Conservation (phyloP, 2,888 invertebrate genomes). For the Zelleria hepariella region DNA sequence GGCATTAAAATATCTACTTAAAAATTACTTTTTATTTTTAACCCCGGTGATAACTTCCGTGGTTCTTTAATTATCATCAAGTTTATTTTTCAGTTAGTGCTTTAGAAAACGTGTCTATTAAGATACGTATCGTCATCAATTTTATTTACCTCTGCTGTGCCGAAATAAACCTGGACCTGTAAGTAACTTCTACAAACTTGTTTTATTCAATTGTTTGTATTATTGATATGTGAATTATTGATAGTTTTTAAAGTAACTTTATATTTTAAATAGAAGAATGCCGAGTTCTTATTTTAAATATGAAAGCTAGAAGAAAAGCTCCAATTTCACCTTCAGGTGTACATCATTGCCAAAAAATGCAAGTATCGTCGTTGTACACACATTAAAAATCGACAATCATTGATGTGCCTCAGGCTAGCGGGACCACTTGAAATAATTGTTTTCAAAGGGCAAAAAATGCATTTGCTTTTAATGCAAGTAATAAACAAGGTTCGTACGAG, state of each 20-base stretch:
- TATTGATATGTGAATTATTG: too few relatives aligned
- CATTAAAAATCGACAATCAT: slow-evolving; percentile 46
- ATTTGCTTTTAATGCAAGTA: neutral
- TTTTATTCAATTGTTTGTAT: too few relatives aligned
- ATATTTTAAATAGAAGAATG: too few relatives aligned
- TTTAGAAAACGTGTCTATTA: too few relatives aligned
- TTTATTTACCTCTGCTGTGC: too few relatives aligned
- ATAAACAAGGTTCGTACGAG: slow-evolving; percentile 37
- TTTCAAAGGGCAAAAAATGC: neutral
- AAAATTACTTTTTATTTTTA: neutral
- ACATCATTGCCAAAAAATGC: slow-evolving; percentile 53
- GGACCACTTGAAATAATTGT: slow-evolving; percentile 11
- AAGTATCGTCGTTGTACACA: slow-evolving; percentile 34
- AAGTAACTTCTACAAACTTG: too few relatives aligned
- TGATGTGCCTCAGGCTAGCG: slow-evolving; percentile 25
- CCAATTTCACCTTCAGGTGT: slow-evolving; percentile 22
- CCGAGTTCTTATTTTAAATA: neutral
- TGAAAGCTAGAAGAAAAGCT: slow-evolving; percentile 7
- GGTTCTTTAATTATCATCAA: neutral
- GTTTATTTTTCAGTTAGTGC: too few relatives aligned
- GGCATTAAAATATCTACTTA: too few relatives aligned
- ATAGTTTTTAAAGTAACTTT: too few relatives aligned
- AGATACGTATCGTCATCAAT: too few relatives aligned
- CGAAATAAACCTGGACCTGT: too few relatives aligned
- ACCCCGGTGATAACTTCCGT: neutral